Evolutionary conservation across 2,888 invertebrate genomes (phyloP).

Genomic region (Lycophotia porphyrea): DNA sequence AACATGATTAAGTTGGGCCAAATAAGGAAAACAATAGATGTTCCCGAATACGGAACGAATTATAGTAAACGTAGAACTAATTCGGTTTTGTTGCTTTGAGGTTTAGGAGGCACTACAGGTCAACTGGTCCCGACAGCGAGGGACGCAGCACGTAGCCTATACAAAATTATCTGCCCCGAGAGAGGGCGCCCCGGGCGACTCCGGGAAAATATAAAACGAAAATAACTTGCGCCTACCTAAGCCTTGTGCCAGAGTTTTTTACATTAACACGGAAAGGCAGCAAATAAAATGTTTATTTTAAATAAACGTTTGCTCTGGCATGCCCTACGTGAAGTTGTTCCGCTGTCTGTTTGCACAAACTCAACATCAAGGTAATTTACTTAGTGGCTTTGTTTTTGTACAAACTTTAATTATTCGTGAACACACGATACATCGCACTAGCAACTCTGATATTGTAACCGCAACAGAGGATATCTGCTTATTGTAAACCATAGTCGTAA

Average conservation of each 20-base stretch:
- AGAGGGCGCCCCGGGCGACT: conserved; percentile 79
- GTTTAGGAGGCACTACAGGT: conserved; percentile 76
- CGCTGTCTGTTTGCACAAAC: conserved; percentile 67
- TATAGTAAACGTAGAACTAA: conserved; percentile 58
- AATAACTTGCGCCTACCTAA: conserved; percentile 84
- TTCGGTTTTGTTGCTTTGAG: conserved; percentile 73
- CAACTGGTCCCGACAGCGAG: conserved; percentile 77
- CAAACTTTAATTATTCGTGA: conserved; percentile 66
- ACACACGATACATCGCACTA: conserved; percentile 49
- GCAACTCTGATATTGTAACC: conserved; percentile 68
- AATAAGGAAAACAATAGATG: conserved; percentile 47
- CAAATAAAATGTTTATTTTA: conserved; percentile 81
- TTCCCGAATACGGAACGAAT: conserved; percentile 40
- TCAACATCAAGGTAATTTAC: conserved; percentile 65
- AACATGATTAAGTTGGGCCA: conserved; percentile 22
- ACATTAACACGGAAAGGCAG: conserved; percentile 78
- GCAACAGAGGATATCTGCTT: conserved; percentile 57
- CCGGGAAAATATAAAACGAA: conserved; percentile 85
- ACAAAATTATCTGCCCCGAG: conserved; percentile 85
- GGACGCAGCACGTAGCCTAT: conserved; percentile 83
- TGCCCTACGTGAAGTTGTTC: conserved; percentile 68
- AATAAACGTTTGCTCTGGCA: conserved; percentile 75
- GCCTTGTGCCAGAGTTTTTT: conserved; percentile 77
- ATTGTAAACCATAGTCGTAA: conserved; percentile 56
- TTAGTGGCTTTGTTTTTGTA: conserved; percentile 62